phyloP scores from a whole-genome alignment of 92 coral and sea anemone species.

The Galaxea fascicularis region DNA sequence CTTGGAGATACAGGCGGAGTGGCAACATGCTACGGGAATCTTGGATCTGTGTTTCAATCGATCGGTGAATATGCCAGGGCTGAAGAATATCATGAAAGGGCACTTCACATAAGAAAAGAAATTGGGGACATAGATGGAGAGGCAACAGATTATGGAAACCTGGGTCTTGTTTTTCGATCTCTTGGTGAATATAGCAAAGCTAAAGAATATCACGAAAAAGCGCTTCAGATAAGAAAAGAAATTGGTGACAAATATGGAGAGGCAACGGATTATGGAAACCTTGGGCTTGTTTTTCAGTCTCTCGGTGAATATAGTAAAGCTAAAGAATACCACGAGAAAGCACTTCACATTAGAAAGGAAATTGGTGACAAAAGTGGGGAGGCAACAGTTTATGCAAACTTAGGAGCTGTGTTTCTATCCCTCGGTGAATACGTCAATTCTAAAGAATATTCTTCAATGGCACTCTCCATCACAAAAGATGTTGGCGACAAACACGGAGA shows the following conservation, averaged over 20 bases:
- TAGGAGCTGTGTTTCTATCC: slow-evolving; percentile 18
- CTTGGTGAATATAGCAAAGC: too few relatives aligned
- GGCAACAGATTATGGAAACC: too few relatives aligned
- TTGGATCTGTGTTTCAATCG: too few relatives aligned
- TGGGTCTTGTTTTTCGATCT: too few relatives aligned
- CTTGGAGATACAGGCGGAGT: too few relatives aligned
- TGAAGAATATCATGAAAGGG: too few relatives aligned
- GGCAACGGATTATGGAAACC: slow-evolving; percentile 21
- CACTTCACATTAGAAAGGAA: not conserved
- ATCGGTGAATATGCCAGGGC: too few relatives aligned
- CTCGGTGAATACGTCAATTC: slow-evolving; percentile 30
- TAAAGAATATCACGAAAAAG: slow-evolving; percentile 14
- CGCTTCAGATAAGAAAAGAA: slow-evolving; percentile 7
- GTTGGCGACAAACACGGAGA: slow-evolving; percentile 34
- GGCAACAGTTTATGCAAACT: not conserved
- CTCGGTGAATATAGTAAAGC: slow-evolving; percentile 43
- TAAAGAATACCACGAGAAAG: not conserved
- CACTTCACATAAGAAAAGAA: too few relatives aligned
- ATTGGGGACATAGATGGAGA: too few relatives aligned
- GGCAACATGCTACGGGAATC: too few relatives aligned
- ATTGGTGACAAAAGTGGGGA: slow-evolving; percentile 30
- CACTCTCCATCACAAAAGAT: slow-evolving; percentile 1
- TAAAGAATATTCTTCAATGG: not conserved
- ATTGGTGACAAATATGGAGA: slow-evolving; percentile 19
- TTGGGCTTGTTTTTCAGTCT: slow-evolving; percentile 30